phyloP scores from a whole-genome alignment of 2,888 invertebrate genomes.

The Meiosimyza platycephala region DNA sequence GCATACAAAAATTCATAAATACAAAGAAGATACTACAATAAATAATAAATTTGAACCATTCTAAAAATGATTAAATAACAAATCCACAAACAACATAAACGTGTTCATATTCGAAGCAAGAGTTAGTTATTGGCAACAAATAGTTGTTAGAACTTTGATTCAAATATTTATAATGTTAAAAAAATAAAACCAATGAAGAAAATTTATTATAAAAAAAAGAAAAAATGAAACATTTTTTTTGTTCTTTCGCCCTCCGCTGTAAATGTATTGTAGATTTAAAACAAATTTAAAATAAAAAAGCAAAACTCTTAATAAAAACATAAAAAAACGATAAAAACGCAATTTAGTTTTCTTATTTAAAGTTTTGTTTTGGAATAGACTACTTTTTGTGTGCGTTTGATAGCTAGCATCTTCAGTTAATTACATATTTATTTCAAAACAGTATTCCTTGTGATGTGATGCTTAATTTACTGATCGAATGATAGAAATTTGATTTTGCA shows the following conservation, averaged over 20 bases:
- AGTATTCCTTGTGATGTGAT: too few relatives aligned
- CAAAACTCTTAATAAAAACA: slow-evolving; percentile 56
- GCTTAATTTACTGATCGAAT: too few relatives aligned
- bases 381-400: background rate
- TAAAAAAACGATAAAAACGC: slow-evolving; percentile 40
- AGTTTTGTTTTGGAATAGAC: background rate
- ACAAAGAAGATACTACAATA: slow-evolving; percentile 35
- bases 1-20: background rate
- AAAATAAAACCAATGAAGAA: slow-evolving; percentile 20
- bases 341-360: slow-evolving; percentile 16
- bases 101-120: slow-evolving; percentile 37
- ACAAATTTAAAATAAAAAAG: slow-evolving; percentile 62
- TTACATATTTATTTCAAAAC: too few relatives aligned
- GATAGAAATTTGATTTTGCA: too few relatives aligned
- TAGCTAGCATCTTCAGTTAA: too few relatives aligned
- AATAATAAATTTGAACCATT: slow-evolving; percentile 28
- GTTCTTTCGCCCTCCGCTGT: slow-evolving; percentile 68
- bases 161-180: slow-evolving; percentile 25
- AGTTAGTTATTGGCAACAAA: background rate
- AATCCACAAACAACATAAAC: slow-evolving; percentile 27
- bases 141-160: slow-evolving; percentile 17
- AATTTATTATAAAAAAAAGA: slow-evolving; percentile 32
- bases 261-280: slow-evolving; percentile 68
- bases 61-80: slow-evolving; percentile 20
- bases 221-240: slow-evolving; percentile 57